A percentile compares a stretch with the other conserved stretches of the same genome.
These are phyloP conservation scores for Nephrotoma flavescens DNA, from an alignment of 2,888 invertebrate species.

Conservation along the genomic window DNA sequence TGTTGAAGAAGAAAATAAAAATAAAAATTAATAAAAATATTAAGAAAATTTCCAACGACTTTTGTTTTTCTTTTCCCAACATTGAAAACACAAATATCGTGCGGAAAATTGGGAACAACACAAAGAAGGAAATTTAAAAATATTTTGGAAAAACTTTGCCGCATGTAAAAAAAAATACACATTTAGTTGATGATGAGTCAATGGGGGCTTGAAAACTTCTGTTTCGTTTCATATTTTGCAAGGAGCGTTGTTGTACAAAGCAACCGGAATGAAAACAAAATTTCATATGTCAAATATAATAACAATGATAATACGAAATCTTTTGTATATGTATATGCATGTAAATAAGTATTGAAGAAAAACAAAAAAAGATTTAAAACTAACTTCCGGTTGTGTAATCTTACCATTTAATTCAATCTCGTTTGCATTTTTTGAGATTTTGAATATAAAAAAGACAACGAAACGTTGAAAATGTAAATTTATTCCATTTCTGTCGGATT, in stretches of 20 bases:
- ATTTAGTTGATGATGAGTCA: background rate
- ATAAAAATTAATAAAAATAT: background rate
- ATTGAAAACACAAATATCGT: background rate
- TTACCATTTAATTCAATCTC: background rate
- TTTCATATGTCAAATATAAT: background rate
- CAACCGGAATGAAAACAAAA: background rate
- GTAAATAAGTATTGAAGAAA: background rate
- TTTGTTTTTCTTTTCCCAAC: background rate
- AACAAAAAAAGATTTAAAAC: background rate
- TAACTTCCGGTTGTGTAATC: background rate
- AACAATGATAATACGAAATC: background rate
- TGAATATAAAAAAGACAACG: background rate
- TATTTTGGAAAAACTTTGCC: background rate
- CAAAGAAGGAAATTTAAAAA: background rate
- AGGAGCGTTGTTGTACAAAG: background rate
- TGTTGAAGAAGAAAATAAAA: background rate
- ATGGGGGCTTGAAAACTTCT: background rate
- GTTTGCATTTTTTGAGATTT: background rate
- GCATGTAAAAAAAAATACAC: background rate
- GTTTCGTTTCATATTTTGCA: no score
- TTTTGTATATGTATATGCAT: background rate
- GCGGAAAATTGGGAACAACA: background rate
- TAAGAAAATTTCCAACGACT: background rate
- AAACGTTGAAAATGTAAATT: background rate
- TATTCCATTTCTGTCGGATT: background rate